A percentile compares a stretch with the other conserved stretches of the same genome.
phyloP scores from a whole-genome alignment of 1,140 invertebrate species.

The Papilio polyxenes region DNA sequence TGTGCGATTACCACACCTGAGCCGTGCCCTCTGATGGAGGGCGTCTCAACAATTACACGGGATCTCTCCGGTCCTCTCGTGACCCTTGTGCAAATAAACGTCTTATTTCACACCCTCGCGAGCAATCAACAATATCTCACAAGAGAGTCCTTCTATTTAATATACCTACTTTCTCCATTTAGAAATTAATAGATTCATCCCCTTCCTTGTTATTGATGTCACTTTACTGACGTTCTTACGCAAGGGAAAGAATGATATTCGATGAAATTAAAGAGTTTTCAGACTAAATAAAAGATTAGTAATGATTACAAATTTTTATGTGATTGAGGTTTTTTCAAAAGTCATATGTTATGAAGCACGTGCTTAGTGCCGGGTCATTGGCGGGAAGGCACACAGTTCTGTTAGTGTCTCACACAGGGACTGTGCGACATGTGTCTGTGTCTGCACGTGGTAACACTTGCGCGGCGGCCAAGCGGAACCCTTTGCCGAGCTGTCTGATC shows the following conservation, averaged over 20 bases:
- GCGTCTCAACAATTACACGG: constrained; percentile 16
- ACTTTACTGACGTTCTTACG: background rate
- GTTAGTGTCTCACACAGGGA: constrained; percentile 52
- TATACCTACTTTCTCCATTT: constrained; percentile 13
- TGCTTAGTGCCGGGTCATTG: background rate
- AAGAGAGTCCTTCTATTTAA: background rate
- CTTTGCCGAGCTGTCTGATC: constrained; percentile 44
- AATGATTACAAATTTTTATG: too few species aligned
- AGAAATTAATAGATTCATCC: background rate
- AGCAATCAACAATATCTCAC: constrained; percentile 22
- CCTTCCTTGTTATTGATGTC: background rate
- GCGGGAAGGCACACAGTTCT: background rate
- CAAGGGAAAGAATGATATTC: background rate
- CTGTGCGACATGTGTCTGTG: constrained; percentile 53
- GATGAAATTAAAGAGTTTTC: too few species aligned
- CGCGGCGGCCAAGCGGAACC: constrained; percentile 52
- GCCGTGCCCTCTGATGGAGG: background rate
- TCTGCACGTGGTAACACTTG: constrained; percentile 63
- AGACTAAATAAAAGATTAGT: background rate
- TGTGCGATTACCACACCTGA: constrained; percentile 22
- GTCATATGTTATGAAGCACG: background rate
- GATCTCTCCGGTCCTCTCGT: background rate
- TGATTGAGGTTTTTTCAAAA: background rate
- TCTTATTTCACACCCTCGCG: constrained; percentile 31
- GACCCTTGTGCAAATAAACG: constrained; percentile 35